Conservation (phyloP, 92 coral and sea anemone species). For the Anthopleura xanthogrammica region DNA sequence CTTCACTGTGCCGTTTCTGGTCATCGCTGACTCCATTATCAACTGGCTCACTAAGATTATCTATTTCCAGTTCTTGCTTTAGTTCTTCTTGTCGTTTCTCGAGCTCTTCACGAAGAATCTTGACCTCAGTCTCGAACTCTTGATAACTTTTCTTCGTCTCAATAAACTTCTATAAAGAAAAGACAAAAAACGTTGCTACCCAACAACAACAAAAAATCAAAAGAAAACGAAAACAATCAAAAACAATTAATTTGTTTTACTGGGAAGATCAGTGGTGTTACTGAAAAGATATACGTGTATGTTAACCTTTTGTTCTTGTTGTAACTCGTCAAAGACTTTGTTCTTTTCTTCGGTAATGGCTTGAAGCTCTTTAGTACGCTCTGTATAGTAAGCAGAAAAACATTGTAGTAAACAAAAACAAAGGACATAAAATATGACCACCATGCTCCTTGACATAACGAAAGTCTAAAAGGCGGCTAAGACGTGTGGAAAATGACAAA, state of each 20-base stretch:
- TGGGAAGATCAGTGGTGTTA: too few relatives aligned
- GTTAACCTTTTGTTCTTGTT: constrained; percentile 36
- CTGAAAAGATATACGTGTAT: too few relatives aligned
- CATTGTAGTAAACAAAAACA: neutral
- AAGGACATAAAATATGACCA: too few relatives aligned
- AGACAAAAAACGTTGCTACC: neutral
- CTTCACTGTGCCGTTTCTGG: constrained; percentile 3
- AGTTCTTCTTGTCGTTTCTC: constrained; percentile 31
- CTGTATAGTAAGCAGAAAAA: neutral
- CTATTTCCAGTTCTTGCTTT: constrained; percentile 22
- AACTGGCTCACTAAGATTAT: neutral
- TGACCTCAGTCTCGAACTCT: constrained; percentile 32
- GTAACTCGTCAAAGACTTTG: constrained; percentile 20
- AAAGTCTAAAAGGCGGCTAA: too few relatives aligned
- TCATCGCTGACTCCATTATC: constrained; percentile 12
- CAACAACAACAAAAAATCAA: neutral
- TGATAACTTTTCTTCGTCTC: constrained; percentile 26
- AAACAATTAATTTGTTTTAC: too few relatives aligned
- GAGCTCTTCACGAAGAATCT: constrained; percentile 27
- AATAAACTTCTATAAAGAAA: constrained; percentile 12
- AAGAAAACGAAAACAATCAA: neutral
- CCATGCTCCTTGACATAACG: too few relatives aligned
- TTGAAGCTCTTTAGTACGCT: constrained; percentile 35
- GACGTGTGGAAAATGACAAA: too few relatives aligned
- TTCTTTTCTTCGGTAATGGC: constrained; percentile 10